Conservation (phyloP, 2,888 invertebrate genomes). For the Acronicta alni region DNA sequence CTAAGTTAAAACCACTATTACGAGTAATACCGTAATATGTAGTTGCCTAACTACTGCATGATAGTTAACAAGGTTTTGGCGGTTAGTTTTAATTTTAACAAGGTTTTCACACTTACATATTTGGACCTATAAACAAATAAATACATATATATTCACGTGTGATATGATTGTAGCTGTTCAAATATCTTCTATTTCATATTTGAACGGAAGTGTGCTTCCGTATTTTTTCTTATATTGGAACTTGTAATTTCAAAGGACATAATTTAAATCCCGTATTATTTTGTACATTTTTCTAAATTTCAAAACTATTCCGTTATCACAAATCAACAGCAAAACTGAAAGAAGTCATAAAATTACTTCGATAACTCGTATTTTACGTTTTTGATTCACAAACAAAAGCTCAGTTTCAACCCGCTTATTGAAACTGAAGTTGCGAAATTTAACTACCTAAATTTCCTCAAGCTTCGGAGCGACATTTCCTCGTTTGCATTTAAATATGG, state of each 20-base stretch:
- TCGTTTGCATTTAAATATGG: conserved; percentile 1
- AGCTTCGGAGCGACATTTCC: conserved; percentile 3
- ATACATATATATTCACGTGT: background rate
- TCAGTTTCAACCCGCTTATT: background rate
- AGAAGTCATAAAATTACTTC: conserved; percentile 7
- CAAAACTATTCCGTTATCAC: background rate
- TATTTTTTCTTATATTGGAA: background rate
- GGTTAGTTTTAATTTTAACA: conserved; percentile 25
- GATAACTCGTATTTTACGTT: background rate
- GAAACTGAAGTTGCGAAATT: conserved; percentile 9
- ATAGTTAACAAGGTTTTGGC: conserved; percentile 34
- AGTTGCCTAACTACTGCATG: conserved; percentile 18
- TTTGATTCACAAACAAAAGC: conserved; percentile 1
- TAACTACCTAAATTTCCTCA: background rate
- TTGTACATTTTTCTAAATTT: background rate
- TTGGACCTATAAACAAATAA: conserved; percentile 19
- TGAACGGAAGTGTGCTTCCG: conserved; percentile 23
- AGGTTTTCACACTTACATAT: conserved; percentile 32
- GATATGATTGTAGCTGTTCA: background rate
- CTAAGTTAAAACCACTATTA: conserved; percentile 1
- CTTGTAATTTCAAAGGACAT: too few species aligned
- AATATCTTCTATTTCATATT: conserved; percentile 1
- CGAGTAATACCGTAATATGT: conserved; percentile 19
- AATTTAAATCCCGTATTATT: background rate
- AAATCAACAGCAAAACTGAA: background rate